These are phyloP conservation scores for Podilymbus podiceps DNA, from an alignment of 2,113 vertebrate species.

Conservation along the genomic window DNA sequence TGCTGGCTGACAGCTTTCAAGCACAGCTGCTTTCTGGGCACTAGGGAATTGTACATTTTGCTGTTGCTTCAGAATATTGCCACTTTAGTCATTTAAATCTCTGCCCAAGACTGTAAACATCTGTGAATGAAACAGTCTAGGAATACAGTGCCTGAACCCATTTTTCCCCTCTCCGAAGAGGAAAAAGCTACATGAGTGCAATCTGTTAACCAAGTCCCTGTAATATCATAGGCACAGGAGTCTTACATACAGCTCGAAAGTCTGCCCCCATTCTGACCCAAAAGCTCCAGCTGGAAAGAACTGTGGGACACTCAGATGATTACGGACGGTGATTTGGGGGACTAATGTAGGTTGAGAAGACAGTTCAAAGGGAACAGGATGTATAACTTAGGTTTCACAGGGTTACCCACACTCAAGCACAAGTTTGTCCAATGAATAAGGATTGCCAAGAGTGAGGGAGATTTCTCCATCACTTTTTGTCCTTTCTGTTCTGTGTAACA, in stretches of 20 bases:
- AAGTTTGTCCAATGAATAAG: background rate
- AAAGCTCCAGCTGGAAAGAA: background rate
- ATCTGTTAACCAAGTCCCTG: background rate
- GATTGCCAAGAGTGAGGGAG: background rate
- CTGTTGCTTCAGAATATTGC: background rate
- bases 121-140: background rate
- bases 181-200: background rate
- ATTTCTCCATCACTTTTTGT: background rate
- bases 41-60: background rate
- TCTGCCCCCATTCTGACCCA: background rate
- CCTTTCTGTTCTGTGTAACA: background rate
- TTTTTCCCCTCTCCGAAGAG: background rate
- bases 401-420: background rate
- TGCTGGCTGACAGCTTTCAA: conserved; percentile 25
- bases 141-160: background rate
- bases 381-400: background rate
- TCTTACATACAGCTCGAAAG: background rate
- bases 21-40: conserved; percentile 5
- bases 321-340: background rate
- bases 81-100: conserved; percentile 5
- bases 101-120: background rate
- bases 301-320: background rate
- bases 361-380: background rate
- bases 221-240: background rate
- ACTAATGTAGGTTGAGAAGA: background rate